Base-by-base conservation (phyloP, 2,888 invertebrate species). In the Saturnia pavonia region DNA sequence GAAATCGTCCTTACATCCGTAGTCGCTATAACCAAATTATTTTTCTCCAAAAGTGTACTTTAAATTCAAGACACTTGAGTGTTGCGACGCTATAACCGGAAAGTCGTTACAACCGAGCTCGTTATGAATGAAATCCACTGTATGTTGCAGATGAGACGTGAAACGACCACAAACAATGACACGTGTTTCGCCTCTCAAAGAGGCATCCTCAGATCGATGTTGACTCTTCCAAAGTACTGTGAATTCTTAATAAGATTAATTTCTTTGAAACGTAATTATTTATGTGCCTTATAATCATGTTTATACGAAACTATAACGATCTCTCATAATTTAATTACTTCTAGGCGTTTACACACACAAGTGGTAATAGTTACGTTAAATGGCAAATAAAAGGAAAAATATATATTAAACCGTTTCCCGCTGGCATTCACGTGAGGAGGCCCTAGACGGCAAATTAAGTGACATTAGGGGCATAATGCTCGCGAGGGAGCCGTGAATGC, bases 401-500 rank as follows among this genome's bases (percentile, higher is more conserved):
- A 91, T 90, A 91, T 92, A 91, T 92, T 90, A 92, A 93, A 91
- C 88, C 81, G 86, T 87, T 85, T 88, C 87, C 81, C 81, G 65
- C 88, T 88, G 84, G 88, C 89, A 90, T 92, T 91, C 90, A 92
- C 90, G 89, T 91, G 90, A 91, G 91, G 88, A 87, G 87, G 88
- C 90, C 85, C 92, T 91, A 91, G 91, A 92, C 92, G 89, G 91
- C 88, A 91, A 92, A 93, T 93, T 93, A 91, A 92, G 92, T 92
- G 92, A 92, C 91, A 92, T 92, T 92, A 93, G 88, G 86, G 89
- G 87, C 82, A 92, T 92, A 92, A 92, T 92, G 89, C 88, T 85
- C 81, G 85, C 82, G 88, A 85, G 89, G 88, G 86, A 86, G 86
- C 88, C 86, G 88, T 91, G 90, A 90, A 90, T 87, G 90, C 88